Base-by-base conservation (phyloP, 2,797 vertebrate genomes). In the Oophaga sylvatica region DNA sequence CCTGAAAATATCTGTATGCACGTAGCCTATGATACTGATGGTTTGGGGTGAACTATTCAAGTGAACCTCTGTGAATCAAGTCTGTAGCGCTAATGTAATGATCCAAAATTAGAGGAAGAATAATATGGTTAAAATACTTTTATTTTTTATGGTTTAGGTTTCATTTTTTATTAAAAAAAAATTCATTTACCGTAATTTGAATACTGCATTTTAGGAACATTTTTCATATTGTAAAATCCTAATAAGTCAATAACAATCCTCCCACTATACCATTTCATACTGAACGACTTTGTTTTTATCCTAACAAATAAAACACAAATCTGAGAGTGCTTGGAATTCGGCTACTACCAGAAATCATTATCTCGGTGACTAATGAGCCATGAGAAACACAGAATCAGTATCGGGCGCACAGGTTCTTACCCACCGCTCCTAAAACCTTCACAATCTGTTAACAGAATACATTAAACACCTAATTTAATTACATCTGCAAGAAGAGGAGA, bases 401-500 rank as follows among this genome's bases (percentile, higher is more conserved):
- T 31, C 89, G 90, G 88, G 68, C 84, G 87, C 88, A 75, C 67
- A 89, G 84, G 91, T 93, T 90, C 90, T 92, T 86, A 91, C 91
- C 90, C 90, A 88, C 85, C 89, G 87, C 87, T 94, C 89, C 91
- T 90, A 88, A 92, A 90, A 93, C 87, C 48, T 71, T 41, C 65
- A 90, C 89, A 91, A 92, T 93, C 92, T 92, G 90, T 91, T 94
- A 94, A 92, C 92, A 81, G 91, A 91, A 90, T 19, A 13, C 89
- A 93, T 91, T 92, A 93, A 92, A 91, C 91, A 91, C 75, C 89
- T 95, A 95, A 96, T 95, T 93, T 92, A 92, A 94, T 95, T 95
- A 95, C 90, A 91, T 89, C 87, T 91, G 90, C 91, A 93, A 92
- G 89, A 91, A 93, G 91, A 88, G 90, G 93, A 94, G 77, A 93